Percentiles rank a stretch among this genome's conserved stretches.
Evolutionary conservation across 2,113 vertebrate genomes (phyloP).

Genomic region (Odontophorus gujanensis): DNA sequence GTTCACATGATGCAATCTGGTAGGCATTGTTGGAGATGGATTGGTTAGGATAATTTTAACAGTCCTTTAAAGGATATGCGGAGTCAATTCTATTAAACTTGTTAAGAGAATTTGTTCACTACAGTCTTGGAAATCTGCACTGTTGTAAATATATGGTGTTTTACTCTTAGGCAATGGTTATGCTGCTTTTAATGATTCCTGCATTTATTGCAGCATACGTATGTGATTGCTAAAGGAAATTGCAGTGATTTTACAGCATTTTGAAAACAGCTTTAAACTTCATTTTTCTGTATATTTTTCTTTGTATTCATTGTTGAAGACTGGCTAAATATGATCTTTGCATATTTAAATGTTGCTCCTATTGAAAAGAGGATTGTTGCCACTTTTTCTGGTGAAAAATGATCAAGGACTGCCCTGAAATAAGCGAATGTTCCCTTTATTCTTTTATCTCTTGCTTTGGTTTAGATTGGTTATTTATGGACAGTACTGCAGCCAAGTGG

Average conservation of each 20-base stretch:
- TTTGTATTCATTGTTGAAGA: background rate
- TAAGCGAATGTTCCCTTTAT: background rate
- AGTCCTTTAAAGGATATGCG: background rate
- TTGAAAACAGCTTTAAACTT: background rate
- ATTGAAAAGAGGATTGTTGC: background rate
- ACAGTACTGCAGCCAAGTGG: constrained; percentile 97
- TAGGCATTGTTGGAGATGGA: background rate
- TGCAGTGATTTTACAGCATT: background rate
- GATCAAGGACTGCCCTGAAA: background rate
- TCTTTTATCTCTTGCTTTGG: background rate
- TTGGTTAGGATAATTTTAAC: background rate
- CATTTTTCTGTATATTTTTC: background rate
- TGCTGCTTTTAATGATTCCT: background rate
- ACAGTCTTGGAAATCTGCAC: background rate
- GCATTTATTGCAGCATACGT: background rate
- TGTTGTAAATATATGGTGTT: background rate
- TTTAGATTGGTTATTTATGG: constrained; percentile 94
- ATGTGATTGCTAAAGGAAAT: background rate
- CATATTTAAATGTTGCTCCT: background rate
- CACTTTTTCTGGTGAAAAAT: background rate
- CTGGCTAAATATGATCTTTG: background rate
- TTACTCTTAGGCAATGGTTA: background rate
- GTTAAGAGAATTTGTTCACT: background rate
- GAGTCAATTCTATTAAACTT: background rate
- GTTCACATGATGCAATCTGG: background rate